Percentiles rank a stretch among this genome's conserved stretches.
phyloP scores from a whole-genome alignment of 1,140 invertebrate species.

The Lucilia cuprina region DNA sequence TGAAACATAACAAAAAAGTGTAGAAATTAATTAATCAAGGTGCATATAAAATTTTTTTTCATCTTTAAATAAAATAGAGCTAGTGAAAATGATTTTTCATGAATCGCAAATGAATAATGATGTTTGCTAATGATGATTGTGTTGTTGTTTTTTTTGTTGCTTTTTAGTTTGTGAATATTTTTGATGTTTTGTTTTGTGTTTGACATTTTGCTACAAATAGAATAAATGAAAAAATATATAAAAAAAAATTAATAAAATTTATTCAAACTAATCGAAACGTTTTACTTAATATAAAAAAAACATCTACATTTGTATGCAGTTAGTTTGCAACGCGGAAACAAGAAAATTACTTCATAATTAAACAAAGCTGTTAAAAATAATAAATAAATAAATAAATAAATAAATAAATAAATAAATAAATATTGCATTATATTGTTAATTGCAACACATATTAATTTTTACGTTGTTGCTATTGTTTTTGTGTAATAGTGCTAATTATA shows the following conservation, averaged over 20 bases:
- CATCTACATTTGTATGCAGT: background rate
- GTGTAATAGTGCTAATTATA: background rate
- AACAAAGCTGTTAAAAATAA: too few species aligned
- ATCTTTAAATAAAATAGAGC: background rate
- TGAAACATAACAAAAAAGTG: background rate
- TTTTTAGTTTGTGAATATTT: background rate
- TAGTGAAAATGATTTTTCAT: background rate
- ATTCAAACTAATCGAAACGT: background rate
- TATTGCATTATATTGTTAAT: slow-evolving; percentile 12
- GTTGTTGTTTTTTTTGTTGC: background rate
- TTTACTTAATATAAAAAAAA: background rate
- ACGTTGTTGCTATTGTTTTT: background rate
- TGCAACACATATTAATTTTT: background rate
- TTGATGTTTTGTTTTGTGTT: background rate
- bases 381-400: background rate
- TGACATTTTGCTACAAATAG: background rate
- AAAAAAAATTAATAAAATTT: background rate
- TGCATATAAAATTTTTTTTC: background rate
- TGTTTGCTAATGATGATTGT: background rate
- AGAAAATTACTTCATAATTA: background rate
- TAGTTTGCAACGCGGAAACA: background rate
- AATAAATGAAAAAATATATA: background rate
- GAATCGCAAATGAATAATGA: background rate
- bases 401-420: background rate
- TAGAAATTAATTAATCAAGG: background rate